phyloP scores from a whole-genome alignment of 1,140 invertebrate species.

The Lepidurus apus region DNA sequence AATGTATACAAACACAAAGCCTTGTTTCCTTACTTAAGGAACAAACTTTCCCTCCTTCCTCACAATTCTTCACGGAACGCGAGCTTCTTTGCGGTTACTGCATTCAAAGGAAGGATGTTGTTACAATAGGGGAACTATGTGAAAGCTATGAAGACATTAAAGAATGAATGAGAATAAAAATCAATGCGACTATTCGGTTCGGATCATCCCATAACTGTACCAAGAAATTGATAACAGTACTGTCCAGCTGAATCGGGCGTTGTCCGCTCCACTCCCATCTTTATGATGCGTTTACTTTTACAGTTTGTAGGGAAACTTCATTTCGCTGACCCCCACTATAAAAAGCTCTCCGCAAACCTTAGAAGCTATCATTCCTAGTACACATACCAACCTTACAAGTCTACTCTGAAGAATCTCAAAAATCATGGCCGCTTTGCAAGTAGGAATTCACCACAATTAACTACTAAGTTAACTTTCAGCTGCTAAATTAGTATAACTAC shows the following conservation, averaged over 20 bases:
- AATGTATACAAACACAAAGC: no score
- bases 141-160: neutral
- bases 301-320: neutral
- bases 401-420: neutral
- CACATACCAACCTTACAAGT: neutral
- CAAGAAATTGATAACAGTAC: neutral
- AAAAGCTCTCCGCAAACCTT: neutral
- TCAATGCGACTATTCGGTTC: neutral
- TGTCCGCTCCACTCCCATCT: neutral
- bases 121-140: neutral
- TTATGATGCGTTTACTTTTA: neutral
- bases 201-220: neutral
- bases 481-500: neutral
- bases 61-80: neutral
- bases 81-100: neutral
- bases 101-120: neutral
- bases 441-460: neutral
- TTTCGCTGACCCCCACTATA: neutral
- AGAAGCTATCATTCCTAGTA: neutral
- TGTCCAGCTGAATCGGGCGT: constrained; percentile 1
- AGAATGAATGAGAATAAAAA: neutral
- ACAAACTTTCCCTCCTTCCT: no score
- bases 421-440: neutral
- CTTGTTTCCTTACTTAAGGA: no score
- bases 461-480: neutral